Evolutionary conservation across 2,797 vertebrate genomes (phyloP).

Genomic region (Acipenser ruthenus): DNA sequence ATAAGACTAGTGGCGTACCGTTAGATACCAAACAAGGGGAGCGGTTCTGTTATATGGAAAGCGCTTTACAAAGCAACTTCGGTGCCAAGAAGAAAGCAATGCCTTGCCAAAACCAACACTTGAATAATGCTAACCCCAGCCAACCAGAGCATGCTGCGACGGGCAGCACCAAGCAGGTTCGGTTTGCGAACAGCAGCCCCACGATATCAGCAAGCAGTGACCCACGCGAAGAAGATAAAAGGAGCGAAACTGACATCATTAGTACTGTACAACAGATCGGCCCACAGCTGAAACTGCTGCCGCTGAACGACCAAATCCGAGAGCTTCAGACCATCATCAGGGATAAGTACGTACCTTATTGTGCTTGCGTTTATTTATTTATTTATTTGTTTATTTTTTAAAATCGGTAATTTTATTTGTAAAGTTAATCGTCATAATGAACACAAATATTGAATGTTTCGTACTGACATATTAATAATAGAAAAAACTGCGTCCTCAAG

Average conservation of each 20-base stretch:
- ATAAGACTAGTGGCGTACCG: neutral
- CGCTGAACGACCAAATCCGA: slow-evolving; percentile 85
- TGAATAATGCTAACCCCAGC: slow-evolving; percentile 40
- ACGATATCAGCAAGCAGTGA: slow-evolving; percentile 36
- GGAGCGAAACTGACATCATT: slow-evolving; percentile 20
- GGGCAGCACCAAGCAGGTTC: slow-evolving; percentile 40
- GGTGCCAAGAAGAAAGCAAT: slow-evolving; percentile 38
- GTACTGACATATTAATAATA: too few relatives aligned
- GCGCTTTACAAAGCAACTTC: slow-evolving; percentile 8
- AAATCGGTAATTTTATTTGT: neutral
- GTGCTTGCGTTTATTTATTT: neutral
- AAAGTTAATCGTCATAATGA: too few relatives aligned
- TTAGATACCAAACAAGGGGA: neutral
- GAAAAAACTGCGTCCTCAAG: too few relatives aligned
- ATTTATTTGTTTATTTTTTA: too few relatives aligned
- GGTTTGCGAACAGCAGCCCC: slow-evolving; percentile 40
- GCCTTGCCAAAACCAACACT: slow-evolving; percentile 69
- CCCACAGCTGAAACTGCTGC: slow-evolving; percentile 76
- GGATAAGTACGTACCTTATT: slow-evolving; percentile 70
- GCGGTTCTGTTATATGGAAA: slow-evolving; percentile 27
- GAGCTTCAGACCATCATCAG: slow-evolving; percentile 89
- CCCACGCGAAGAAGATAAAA: slow-evolving; percentile 25
- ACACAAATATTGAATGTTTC: too few relatives aligned
- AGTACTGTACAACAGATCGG: slow-evolving; percentile 43
- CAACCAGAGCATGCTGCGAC: slow-evolving; percentile 44